Base-by-base conservation (phyloP, 2,113 vertebrate species). In the Spheniscus mendiculus region DNA sequence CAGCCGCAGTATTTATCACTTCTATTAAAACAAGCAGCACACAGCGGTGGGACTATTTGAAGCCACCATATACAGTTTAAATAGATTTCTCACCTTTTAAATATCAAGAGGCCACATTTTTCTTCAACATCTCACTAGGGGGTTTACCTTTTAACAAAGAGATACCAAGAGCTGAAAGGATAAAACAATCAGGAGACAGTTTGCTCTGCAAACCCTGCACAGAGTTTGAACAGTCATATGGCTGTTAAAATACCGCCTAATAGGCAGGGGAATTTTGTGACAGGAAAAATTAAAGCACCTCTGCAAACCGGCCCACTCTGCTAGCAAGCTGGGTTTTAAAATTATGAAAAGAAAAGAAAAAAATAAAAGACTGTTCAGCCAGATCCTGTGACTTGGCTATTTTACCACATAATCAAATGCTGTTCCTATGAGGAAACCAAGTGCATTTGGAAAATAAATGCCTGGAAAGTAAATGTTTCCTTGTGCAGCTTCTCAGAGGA, bases 71-170 rank as follows among this genome's bases (percentile, higher is more conserved):
- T 47, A 80, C 84, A 80, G 95, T 96, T 98, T 97, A 98, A 98
- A 98, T 80, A 94, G 89, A 96, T 98, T 97, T 92, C 90, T 97
- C 97, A 96, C 97, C 97, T 98, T 98, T 98, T 95, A 98, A 98
- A 97, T 98, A 98, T 94, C 97, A 98, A 97, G 95, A 72, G 89
- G 90, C 88, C 78, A 61, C 65, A 52, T 91, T 92, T 94, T 94
- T 69, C 97, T 91, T 83, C 80, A 96, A 95, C 93, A 87, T 90
- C 97, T 96, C 96, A 71, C 97, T 77, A 47, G 94, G 97, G 92
- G 94, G 38, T 74, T 94, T 97, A 96, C 97, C 92, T 95, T 97
- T 97, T 90, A 97, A 98, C 96, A 96, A 96, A 97, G 96, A 67
- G 72, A 91, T 87, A 59, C n/a, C 90, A 6, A 78, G 93, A 94